Evolutionary conservation across 2,888 invertebrate species (phyloP), one percentile per base, ranked within the genome.

Genomic region (Caenorhabditis angaria): DNA sequence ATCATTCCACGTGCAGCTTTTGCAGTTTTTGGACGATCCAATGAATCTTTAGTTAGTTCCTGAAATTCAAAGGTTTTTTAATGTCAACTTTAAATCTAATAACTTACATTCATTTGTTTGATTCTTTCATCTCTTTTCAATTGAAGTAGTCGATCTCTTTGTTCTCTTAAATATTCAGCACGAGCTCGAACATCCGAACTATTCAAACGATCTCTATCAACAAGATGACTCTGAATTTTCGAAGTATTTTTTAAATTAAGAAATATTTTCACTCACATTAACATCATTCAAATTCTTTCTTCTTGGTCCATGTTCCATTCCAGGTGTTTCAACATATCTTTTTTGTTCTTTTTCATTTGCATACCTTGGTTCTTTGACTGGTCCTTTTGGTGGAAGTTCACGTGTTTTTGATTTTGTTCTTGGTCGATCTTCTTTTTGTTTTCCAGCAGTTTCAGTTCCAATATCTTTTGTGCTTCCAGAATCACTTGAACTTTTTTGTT

Each of bases 111-210:
- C 62, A 78, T 65, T 27, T 84, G 84, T 89, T 87, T 93, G 92
- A 93, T 93, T 24, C 96, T 91, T 25, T 93, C 94, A 87, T 93
- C 92, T 86, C 93, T 93, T 89, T 96, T 97, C 86, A 95, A 89
- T 24, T 93, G 93, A 53, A 96, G 90, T 61, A 97, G 90, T 87
- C 95, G 94, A 88, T 96, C 96, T 27, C 96, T 91, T 88, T 96
- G 95, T 70, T 93, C 92, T 62, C 93, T 92, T 65, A 97, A 89
- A 88, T 95, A 96, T 78, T 93, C 92, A 85, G 94, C 93, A 0
- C 96, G 91, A 65, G 91, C 91, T 72, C 91, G 91, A 56, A 95
- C 89, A 80, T 75, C 76, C 0, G 76, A 78, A 2, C 75, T 70
- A 57, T 68, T 73, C 41, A 78, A 27, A 14, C 76, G 73, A 50